Evolutionary conservation across 1,140 invertebrate species (phyloP).

Genomic region (Sinonovacula constricta): DNA sequence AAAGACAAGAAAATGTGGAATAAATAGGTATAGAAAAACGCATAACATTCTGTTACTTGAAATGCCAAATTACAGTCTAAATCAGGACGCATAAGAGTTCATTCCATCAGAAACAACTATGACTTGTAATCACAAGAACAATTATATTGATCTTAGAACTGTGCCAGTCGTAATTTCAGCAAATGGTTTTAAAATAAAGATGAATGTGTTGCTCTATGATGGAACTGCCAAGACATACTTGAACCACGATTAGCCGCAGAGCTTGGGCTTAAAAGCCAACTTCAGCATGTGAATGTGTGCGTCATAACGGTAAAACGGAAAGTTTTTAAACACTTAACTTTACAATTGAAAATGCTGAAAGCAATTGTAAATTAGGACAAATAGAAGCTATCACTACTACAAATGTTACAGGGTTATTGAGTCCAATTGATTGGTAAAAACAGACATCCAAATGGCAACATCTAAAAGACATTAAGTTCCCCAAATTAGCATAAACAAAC

Average conservation of each 20-base stretch:
- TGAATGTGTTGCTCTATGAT: conserved; percentile 20
- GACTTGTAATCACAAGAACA: not conserved
- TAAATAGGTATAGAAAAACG: not conserved
- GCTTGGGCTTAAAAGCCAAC: not conserved
- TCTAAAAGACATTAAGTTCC: conserved; percentile 23
- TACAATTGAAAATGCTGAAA: conserved; percentile 2
- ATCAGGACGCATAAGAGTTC: not conserved
- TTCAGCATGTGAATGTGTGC: not conserved
- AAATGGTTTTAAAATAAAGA: not conserved
- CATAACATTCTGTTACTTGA: conserved; percentile 4
- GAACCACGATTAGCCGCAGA: conserved; percentile 14
- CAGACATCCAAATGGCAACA: not conserved
- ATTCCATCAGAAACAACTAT: not conserved
- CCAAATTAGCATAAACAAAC: not conserved
- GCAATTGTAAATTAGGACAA: not conserved
- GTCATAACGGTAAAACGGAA: not conserved
- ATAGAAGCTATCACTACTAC: conserved; percentile 14
- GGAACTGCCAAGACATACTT: conserved; percentile 26
- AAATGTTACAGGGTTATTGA: conserved; percentile 8
- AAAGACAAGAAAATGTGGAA: conserved; percentile 1
- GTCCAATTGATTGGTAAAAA: not conserved
- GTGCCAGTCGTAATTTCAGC: conserved; percentile 1
- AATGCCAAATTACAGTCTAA: conserved; percentile 1
- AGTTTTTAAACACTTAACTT: conserved; percentile 7
- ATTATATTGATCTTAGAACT: conserved; percentile 6